Evolutionary conservation across 2,888 invertebrate species (phyloP).

Genomic region (Halocaridina rubra): DNA sequence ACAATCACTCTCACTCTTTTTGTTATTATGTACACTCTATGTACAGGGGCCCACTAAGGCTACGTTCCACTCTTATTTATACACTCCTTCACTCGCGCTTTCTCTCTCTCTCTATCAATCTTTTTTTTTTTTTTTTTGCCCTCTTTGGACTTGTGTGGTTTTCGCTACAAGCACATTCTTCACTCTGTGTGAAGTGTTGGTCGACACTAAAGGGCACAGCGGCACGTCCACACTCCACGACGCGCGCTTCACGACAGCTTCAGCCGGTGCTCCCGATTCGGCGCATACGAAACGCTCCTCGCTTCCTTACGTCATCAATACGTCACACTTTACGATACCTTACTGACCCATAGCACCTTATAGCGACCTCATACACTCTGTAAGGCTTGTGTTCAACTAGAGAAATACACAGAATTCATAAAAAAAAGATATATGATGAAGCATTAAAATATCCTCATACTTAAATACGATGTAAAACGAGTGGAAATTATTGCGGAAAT

Average conservation of each 20-base stretch:
- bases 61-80: conserved; percentile 23
- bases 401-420: too few relatives aligned
- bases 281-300: conserved; percentile 15
- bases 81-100: conserved; percentile 32
- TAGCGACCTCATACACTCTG: too few relatives aligned
- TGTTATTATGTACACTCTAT: conserved; percentile 42
- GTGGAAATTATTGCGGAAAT: too few relatives aligned
- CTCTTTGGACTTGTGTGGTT: conserved; percentile 47
- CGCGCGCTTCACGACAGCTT: conserved; percentile 54
- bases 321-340: conserved; percentile 21
- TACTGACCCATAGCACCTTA: too few relatives aligned
- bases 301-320: conserved; percentile 10
- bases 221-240: conserved; percentile 48
- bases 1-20: not conserved
- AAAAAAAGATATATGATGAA: too few relatives aligned
- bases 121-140: conserved; percentile 9
- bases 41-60: conserved; percentile 49
- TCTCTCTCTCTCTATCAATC: not conserved
- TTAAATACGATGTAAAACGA: too few relatives aligned
- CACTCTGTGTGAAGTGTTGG: conserved; percentile 32
- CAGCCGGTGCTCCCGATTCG: conserved; percentile 26
- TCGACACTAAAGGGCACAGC: conserved; percentile 46
- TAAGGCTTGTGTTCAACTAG: too few relatives aligned
- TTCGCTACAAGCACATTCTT: conserved; percentile 58
- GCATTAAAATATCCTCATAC: too few relatives aligned